Conservation (phyloP, 2,888 invertebrate genomes). For the Cotesia congregata region DNA sequence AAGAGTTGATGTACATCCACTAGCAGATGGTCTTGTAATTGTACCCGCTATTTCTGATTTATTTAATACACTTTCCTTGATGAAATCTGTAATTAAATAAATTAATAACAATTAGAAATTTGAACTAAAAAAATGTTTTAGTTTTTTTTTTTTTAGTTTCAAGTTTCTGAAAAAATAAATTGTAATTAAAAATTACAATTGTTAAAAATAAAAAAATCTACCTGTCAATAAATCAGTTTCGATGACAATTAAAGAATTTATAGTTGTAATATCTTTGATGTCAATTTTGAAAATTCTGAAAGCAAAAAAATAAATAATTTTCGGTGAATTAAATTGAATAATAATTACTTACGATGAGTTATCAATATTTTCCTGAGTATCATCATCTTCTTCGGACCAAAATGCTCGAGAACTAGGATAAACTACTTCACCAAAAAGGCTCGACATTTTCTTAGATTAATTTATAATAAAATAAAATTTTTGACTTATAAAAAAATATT, state of each 20-base stretch:
- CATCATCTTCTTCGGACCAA: slow-evolving; percentile 64
- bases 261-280: slow-evolving; percentile 55
- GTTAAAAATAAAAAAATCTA: slow-evolving; percentile 45
- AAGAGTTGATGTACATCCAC: slow-evolving; percentile 53
- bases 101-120: not conserved
- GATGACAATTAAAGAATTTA: slow-evolving; percentile 59
- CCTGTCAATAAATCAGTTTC: slow-evolving; percentile 60
- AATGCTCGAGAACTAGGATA: slow-evolving; percentile 66
- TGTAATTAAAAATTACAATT: not conserved
- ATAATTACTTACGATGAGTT: slow-evolving; percentile 45
- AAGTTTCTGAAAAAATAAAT: no score
- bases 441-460: slow-evolving; percentile 45
- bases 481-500: no score
- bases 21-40: slow-evolving; percentile 52
- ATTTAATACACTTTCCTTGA: slow-evolving; percentile 50
- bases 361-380: slow-evolving; percentile 31
- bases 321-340: not conserved
- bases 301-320: slow-evolving; percentile 26
- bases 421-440: slow-evolving; percentile 63
- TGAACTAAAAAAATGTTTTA: no score
- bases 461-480: slow-evolving; percentile 13
- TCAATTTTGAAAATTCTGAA: slow-evolving; percentile 57
- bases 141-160: no score
- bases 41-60: slow-evolving; percentile 54
- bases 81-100: slow-evolving; percentile 52